Evolutionary conservation across 2,797 vertebrate species (phyloP).

Genomic region (Acrocephalus scirpaceus): DNA sequence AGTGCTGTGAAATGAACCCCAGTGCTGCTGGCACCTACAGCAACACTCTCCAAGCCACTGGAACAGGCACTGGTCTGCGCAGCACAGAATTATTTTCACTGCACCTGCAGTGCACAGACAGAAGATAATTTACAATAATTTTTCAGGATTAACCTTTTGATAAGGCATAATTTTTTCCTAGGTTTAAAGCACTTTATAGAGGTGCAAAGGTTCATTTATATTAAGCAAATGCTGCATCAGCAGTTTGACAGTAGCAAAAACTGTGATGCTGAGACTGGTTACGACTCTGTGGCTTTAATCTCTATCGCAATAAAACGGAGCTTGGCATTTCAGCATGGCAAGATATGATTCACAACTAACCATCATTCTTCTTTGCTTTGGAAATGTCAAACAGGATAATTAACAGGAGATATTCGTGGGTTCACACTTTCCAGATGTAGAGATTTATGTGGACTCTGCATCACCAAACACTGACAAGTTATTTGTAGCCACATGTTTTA

Average conservation of each 20-base stretch:
- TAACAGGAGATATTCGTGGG: conserved; percentile 11
- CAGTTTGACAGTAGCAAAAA: conserved; percentile 54
- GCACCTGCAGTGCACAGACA: not conserved
- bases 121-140: conserved; percentile 60
- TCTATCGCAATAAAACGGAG: conserved; percentile 26
- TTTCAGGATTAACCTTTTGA: conserved; percentile 71
- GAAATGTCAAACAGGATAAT: conserved; percentile 60
- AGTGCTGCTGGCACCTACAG: not conserved
- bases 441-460: conserved; percentile 11
- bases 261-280: not conserved
- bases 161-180: conserved; percentile 64
- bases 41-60: not conserved
- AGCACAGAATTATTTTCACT: not conserved
- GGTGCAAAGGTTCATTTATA: conserved; percentile 62
- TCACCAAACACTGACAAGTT: not conserved
- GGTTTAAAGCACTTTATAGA: conserved; percentile 64
- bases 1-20: not conserved
- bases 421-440: not conserved
- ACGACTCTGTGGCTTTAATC: conserved; percentile 21
- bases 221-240: conserved; percentile 68
- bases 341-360: conserved; percentile 41
- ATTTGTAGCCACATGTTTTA: conserved; percentile 46
- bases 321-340: conserved; percentile 30
- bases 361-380: conserved; percentile 39
- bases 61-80: not conserved